Base-by-base conservation (phyloP, 2,888 invertebrate genomes). In the Diaperis boleti region DNA sequence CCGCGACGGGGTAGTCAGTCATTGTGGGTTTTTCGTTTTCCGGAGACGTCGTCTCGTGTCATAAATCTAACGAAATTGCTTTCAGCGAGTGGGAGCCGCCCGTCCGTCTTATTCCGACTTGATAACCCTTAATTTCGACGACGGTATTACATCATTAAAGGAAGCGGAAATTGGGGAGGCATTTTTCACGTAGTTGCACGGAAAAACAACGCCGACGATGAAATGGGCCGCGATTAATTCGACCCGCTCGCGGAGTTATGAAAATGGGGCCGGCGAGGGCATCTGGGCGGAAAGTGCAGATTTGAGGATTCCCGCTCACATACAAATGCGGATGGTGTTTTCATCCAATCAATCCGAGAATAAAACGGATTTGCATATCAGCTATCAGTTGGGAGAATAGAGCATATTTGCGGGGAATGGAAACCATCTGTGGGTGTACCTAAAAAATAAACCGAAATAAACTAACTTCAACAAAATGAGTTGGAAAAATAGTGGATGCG, bases 21-120 rank as follows among this genome's bases (percentile, higher is more conserved):
- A 56, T 56, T 56, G 45, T 35, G 57, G 37, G 45, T 20, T 50
- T 59, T 59, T 59, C n/a, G n/a, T n/a, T 59, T 20, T 10, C 10
- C 31, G 14, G 26, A 6, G 42, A 26, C 42, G 26, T 72, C 72
- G 49, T 72, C 66, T 31, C 65, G 49, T 7, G 57, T 55, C 18
- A 67, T 57, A 33, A 65, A 70, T 72, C 55, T 41, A 70, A 66
- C 33, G 26, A 56, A 61, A 59, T 59, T 59, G 42, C 59, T 57
- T 57, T 57, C 29, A 33, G 39, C 10, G 57, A 37, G 50, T 49
- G 59, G 17, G 17, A 47, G 26, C n/a, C 45, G 57, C 39, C 55
- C 31, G 35, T 56, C 56, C 22, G 45, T 45, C 59, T 41, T 44
- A 47, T 37, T 57, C 37, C 37, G 37, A 57, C 37, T 47, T 57